phyloP scores from a whole-genome alignment of 2,888 invertebrate species.

The Buathra laborator region DNA sequence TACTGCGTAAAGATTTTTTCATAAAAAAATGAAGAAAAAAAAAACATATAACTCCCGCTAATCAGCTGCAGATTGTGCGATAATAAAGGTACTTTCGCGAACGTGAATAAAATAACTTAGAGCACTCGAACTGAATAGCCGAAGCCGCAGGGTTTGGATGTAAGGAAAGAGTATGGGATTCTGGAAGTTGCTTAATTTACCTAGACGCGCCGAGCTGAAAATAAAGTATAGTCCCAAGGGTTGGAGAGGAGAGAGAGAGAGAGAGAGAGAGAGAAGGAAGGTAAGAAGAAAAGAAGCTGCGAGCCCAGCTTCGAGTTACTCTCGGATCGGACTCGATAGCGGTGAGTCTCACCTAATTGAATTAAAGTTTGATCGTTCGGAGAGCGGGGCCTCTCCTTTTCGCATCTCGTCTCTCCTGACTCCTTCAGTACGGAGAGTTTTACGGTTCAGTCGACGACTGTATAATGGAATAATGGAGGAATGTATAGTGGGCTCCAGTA shows the following conservation, averaged over 20 bases:
- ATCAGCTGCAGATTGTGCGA: neutral
- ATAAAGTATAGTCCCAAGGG: slow-evolving; percentile 33
- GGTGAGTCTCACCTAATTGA: slow-evolving; percentile 71
- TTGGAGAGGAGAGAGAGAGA: neutral
- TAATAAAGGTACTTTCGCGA: neutral
- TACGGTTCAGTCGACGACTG: slow-evolving; percentile 65
- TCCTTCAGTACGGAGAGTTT: slow-evolving; percentile 55
- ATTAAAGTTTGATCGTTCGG: slow-evolving; percentile 75
- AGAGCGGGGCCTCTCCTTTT: slow-evolving; percentile 1
- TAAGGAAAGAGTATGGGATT: neutral
- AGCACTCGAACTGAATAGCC: neutral
- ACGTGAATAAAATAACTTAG: neutral
- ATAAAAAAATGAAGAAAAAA: too few species aligned
- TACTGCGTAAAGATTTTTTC: neutral
- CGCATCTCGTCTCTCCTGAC: slow-evolving; percentile 26
- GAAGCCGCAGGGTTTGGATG: neutral
- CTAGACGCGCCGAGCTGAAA: slow-evolving; percentile 8
- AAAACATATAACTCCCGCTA: neutral
- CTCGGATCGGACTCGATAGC: slow-evolving; percentile 22
- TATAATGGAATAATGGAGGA: slow-evolving; percentile 75
- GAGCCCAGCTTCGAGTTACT: slow-evolving; percentile 13
- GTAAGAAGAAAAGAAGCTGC: slow-evolving; percentile 12
- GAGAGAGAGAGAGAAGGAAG: neutral
- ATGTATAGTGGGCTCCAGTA: slow-evolving; percentile 60
- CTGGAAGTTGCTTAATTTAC: slow-evolving; percentile 17